Conservation (phyloP, 2,888 invertebrate genomes). For the Smittia aterrima region DNA sequence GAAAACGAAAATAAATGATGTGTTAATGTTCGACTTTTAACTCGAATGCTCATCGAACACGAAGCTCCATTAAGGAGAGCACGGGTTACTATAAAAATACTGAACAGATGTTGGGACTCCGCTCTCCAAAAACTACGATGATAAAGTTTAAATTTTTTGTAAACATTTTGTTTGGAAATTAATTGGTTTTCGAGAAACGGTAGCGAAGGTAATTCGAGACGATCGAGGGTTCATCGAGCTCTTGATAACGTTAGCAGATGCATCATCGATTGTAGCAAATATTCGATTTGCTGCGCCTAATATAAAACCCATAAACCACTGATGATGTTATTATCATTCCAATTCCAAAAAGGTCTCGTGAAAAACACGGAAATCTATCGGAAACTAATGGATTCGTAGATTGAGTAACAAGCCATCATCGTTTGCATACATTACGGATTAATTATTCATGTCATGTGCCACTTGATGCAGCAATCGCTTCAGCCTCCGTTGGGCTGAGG, state of each 20-base stretch:
- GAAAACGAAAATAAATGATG: slow-evolving; percentile 27
- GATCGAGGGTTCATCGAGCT: neutral
- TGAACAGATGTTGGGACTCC: slow-evolving; percentile 30
- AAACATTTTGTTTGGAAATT: neutral
- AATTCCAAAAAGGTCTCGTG: neutral
- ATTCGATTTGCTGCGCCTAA: neutral
- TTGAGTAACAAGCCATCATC: slow-evolving; percentile 11
- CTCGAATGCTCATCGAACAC: neutral
- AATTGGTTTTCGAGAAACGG: neutral
- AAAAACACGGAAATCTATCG: neutral
- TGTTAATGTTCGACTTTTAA: slow-evolving; percentile 33
- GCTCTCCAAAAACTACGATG: neutral
- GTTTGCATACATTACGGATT: neutral
- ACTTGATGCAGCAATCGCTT: neutral
- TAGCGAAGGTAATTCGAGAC: slow-evolving; percentile 6
- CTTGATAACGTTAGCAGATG: slow-evolving; percentile 8
- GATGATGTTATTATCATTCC: slow-evolving; percentile 21
- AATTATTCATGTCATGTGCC: slow-evolving; percentile 25
- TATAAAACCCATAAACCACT: neutral
- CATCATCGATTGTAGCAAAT: neutral
- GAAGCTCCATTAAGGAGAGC: neutral
- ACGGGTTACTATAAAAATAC: neutral
- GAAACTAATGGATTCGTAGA: neutral
- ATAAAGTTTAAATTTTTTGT: slow-evolving; percentile 8
- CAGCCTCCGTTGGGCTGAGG: neutral